Base-by-base conservation (phyloP, 2,797 vertebrate species). In the Alcedo quadribrachys region DNA sequence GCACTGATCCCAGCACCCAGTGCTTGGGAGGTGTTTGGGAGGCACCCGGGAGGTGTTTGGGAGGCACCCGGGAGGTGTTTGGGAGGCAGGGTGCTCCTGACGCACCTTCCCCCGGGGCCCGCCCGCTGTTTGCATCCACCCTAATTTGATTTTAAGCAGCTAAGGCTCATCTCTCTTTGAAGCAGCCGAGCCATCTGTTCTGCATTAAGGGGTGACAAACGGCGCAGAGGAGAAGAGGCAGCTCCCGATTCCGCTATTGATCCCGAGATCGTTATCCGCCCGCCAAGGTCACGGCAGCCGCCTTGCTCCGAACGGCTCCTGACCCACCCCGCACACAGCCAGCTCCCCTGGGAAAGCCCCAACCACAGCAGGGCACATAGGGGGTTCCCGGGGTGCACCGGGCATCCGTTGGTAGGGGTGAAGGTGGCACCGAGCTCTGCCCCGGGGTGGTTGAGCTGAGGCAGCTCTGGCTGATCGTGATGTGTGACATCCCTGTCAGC, bases 81-180 rank as follows among this genome's bases (percentile, higher is more conserved):
- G 28, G 62, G 68, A 18, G 32, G 82, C 61, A 6, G 86, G 71
- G 75, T 58, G 86, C 79, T 68, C 66, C 86, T 0, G 40, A 27
- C 0, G 1, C 85, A 85, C 79, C 94, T 60, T 88, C 77, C 91
- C 90, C 79, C 0, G 62, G 48, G 48, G 85, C 89, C 75, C 12
- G 3, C 78, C 8, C 3, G 68, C 69, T 5, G 42, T 42, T 92
- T 48, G 81, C 95, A 77, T 75, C 67, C 87, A 85, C 85, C 93
- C 92, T 92, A 95, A 94, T 94, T 94, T 95, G 95, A 96, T 94
- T 93, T 95, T 86, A 94, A 94, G 94, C 80, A 95, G 93, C 92
- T 90, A 81, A 93, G 90, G 89, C 95, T 92, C 89, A 89, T 91
- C 63, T 82, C 32, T 42, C 94, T 93, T 82, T 95, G 94, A 93